phyloP scores from a whole-genome alignment of 2,113 vertebrate genomes.

The Corvus moneduloides region DNA sequence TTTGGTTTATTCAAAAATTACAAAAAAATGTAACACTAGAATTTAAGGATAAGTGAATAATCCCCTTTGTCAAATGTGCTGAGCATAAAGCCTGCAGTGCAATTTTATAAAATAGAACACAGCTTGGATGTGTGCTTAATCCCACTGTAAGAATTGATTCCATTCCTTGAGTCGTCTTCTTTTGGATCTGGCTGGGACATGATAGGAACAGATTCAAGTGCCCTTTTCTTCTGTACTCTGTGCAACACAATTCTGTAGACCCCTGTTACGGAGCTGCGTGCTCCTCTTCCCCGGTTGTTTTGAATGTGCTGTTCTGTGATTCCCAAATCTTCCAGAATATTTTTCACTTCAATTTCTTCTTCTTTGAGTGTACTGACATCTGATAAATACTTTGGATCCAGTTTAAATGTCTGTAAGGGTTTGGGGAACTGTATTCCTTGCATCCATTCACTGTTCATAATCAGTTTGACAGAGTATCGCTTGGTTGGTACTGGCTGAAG shows the following conservation, averaged over 20 bases:
- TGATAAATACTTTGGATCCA: slow-evolving; percentile 87
- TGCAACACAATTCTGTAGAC: slow-evolving; percentile 92
- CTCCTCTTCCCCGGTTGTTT: slow-evolving; percentile 86
- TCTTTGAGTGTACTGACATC: slow-evolving; percentile 74
- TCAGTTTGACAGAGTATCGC: slow-evolving; percentile 83
- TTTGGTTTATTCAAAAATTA: slow-evolving; percentile 75
- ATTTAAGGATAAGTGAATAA: slow-evolving; percentile 26
- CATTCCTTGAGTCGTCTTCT: slow-evolving; percentile 76
- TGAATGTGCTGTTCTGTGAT: slow-evolving; percentile 89
- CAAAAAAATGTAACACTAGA: slow-evolving; percentile 48
- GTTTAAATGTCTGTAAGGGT: slow-evolving; percentile 84
- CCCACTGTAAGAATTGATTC: slow-evolving; percentile 75
- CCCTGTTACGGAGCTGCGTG: slow-evolving; percentile 89
- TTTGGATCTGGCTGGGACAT: slow-evolving; percentile 71
- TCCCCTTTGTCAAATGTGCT: neutral
- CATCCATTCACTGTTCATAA: slow-evolving; percentile 92
- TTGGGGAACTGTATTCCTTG: slow-evolving; percentile 82
- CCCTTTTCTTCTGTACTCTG: slow-evolving; percentile 83
- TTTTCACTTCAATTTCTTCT: slow-evolving; percentile 86
- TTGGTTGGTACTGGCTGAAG: slow-evolving; percentile 85
- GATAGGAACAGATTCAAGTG: slow-evolving; percentile 77
- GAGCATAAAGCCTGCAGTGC: neutral
- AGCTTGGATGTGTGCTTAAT: slow-evolving; percentile 91
- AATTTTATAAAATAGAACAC: slow-evolving; percentile 88
- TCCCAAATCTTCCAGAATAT: slow-evolving; percentile 81